Base-by-base conservation (phyloP, 2,888 invertebrate species). In the Orthonychiurus folsomi region DNA sequence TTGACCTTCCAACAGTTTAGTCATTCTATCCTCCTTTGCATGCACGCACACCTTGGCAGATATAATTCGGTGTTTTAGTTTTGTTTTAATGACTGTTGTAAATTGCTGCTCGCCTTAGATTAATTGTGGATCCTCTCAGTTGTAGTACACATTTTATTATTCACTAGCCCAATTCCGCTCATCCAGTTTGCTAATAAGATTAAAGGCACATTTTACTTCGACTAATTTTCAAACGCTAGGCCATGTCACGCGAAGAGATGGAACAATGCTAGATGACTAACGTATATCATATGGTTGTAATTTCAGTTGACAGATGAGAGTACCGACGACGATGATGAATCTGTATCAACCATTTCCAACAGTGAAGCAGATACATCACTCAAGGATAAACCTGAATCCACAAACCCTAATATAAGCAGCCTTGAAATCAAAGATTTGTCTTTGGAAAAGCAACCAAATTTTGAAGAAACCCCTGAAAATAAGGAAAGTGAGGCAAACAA, bases 221-320 rank as follows among this genome's bases (percentile, higher is more conserved):
- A 37, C 37, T 37, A 37, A 37, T 37, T 37, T 37, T 37, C 15
- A 9, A 37, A 37, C 15, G 37, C n/a, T n/a, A n/a, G n/a, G n/a
- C n/a, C n/a, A n/a, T n/a, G n/a, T n/a, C n/a, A n/a, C n/a, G n/a
- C n/a, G n/a, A n/a, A n/a, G n/a, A n/a, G n/a, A n/a, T n/a, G n/a
- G n/a, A n/a, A n/a, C n/a, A n/a, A n/a, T n/a, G n/a, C n/a, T n/a
- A n/a, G n/a, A n/a, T n/a, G n/a, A n/a, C n/a, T n/a, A n/a, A n/a
- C n/a, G n/a, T n/a, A n/a, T n/a, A n/a, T n/a, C n/a, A n/a, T n/a
- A n/a, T n/a, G n/a, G n/a, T n/a, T 37, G 37, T 37, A 15, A 15
- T 5, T 37, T 37, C 67, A 72, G 72, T 72, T 70, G 72, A 72
- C 68, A 72, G 72, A 72, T 72, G 72, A 72, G 69, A 63, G 62